A percentile compares a stretch with the other conserved stretches of the same genome.
Evolutionary conservation across 2,113 vertebrate genomes (phyloP).

Genomic region (Phalacrocorax brasilianus): DNA sequence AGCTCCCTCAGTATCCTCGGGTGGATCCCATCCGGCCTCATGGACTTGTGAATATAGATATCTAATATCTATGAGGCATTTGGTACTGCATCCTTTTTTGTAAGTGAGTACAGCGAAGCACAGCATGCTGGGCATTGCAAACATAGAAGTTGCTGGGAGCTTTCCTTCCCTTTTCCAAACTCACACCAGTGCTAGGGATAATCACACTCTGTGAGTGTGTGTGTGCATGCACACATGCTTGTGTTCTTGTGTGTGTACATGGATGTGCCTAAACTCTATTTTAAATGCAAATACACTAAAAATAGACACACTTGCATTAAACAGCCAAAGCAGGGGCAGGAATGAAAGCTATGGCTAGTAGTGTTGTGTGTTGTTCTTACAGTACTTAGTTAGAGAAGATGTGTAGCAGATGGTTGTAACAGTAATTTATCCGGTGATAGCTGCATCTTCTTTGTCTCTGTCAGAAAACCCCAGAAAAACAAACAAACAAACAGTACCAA

Average conservation of each 20-base stretch:
- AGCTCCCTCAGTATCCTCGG: too few relatives aligned
- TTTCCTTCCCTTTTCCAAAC: background rate
- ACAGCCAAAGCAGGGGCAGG: background rate
- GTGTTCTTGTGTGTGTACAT: background rate
- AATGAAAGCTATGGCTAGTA: background rate
- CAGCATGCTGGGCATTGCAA: rapidly evolving
- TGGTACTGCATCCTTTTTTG: background rate
- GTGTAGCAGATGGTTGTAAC: background rate
- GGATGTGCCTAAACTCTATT: background rate
- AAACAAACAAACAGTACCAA: background rate
- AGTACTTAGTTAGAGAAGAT: background rate
- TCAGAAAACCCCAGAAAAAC: background rate
- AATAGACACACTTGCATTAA: background rate
- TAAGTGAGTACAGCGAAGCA: background rate
- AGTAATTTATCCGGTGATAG: background rate
- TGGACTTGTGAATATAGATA: background rate
- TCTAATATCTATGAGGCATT: background rate
- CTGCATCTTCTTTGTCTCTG: background rate
- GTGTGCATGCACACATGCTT: rapidly evolving
- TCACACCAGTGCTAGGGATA: background rate
- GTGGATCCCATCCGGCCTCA: too few relatives aligned
- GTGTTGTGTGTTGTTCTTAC: background rate
- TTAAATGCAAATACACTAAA: background rate
- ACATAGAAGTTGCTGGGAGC: background rate
- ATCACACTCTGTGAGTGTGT: background rate